A percentile compares a stretch with the other conserved stretches of the same genome.
These are phyloP conservation scores for Nemotelus pantherinus DNA, from an alignment of 2,888 invertebrate species.

Conservation along the genomic window DNA sequence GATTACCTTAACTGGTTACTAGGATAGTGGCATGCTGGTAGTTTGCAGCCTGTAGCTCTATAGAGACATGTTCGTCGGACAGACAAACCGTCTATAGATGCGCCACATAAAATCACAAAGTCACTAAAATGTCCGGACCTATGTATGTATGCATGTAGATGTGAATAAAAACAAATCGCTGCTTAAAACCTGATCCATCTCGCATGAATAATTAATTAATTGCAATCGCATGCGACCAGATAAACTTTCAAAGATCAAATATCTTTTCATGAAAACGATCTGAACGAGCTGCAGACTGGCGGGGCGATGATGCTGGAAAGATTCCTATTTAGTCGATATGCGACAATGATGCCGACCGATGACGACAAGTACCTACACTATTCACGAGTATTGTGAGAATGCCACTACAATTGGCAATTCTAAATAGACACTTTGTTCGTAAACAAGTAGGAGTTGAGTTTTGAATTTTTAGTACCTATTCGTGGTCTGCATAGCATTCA, in stretches of 20 bases:
- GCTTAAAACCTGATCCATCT: slow-evolving; percentile 43
- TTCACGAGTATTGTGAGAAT: slow-evolving; percentile 32
- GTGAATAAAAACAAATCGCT: slow-evolving; percentile 13
- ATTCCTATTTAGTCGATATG: not conserved
- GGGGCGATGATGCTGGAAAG: not conserved
- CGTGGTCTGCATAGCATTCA: too few relatives aligned
- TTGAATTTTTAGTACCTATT: slow-evolving; percentile 6
- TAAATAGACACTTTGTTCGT: slow-evolving; percentile 36
- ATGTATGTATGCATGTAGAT: not conserved
- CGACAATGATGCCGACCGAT: slow-evolving; percentile 1
- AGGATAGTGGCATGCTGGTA: not conserved
- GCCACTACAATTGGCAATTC: slow-evolving; percentile 46
- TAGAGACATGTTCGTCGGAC: not conserved
- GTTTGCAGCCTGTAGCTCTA: not conserved
- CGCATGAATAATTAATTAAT: slow-evolving; percentile 52
- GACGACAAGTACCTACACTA: not conserved
- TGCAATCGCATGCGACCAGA: slow-evolving; percentile 49
- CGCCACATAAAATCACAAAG: not conserved
- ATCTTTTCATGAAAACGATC: slow-evolving; percentile 24
- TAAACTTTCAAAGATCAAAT: slow-evolving; percentile 40
- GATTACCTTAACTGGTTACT: slow-evolving; percentile 27
- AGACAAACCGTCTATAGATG: slow-evolving; percentile 27
- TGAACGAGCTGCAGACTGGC: not conserved
- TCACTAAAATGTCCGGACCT: too few relatives aligned
- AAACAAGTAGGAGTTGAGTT: slow-evolving; percentile 25